Evolutionary conservation across 2,888 invertebrate species (phyloP).

Genomic region (Ischnura elegans): DNA sequence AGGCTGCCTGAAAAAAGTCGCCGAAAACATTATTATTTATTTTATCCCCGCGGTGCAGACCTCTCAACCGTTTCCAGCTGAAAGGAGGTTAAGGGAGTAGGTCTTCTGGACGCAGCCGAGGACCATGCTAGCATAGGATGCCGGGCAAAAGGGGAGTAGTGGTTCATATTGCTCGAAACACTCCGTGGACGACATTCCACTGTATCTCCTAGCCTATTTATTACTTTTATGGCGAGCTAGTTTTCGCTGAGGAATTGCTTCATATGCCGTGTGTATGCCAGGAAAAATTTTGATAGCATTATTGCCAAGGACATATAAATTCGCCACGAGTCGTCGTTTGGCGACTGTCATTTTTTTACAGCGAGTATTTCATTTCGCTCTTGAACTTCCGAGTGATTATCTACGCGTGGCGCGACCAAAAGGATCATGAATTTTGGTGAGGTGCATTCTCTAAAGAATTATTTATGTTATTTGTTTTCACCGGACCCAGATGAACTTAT

Average conservation of each 20-base stretch:
- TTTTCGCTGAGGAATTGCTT: constrained; percentile 2
- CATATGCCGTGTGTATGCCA: constrained; percentile 6
- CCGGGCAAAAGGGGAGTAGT: background rate
- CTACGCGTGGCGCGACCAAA: background rate
- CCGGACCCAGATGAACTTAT: background rate
- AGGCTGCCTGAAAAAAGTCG: background rate
- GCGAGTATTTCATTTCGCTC: background rate
- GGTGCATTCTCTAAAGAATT: too few species aligned
- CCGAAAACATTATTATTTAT: background rate
- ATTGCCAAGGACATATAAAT: background rate
- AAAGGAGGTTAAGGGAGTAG: constrained; percentile 24
- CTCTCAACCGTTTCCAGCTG: constrained; percentile 22
- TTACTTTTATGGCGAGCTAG: constrained; percentile 15
- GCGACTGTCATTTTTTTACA: background rate
- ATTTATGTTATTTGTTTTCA: too few species aligned
- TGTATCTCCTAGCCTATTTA: constrained; percentile 26
- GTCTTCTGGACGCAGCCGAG: background rate
- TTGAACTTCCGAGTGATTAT: background rate
- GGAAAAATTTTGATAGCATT: background rate
- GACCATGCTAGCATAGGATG: background rate
- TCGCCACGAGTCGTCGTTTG: background rate
- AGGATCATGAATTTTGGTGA: background rate
- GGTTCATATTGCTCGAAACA: background rate
- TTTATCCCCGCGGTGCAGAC: constrained; percentile 1
- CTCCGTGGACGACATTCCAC: background rate